phyloP scores from a whole-genome alignment of 1,140 invertebrate genomes.

The Drosophila hydei region DNA sequence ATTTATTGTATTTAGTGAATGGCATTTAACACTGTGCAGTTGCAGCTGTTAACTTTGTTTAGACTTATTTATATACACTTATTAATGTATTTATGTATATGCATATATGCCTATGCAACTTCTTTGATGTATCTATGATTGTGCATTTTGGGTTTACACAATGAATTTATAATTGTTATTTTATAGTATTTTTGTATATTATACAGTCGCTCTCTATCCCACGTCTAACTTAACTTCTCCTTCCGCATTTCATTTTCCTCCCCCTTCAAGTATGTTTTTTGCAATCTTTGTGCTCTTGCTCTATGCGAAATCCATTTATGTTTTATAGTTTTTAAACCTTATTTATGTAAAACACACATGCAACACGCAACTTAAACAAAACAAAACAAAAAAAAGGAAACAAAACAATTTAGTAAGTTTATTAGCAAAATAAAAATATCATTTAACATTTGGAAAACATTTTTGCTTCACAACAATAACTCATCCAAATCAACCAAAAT shows the following conservation, averaged over 20 bases:
- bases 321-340: slow-evolving; percentile 79
- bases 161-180: slow-evolving; percentile 52
- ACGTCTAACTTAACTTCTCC: slow-evolving; percentile 25
- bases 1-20: slow-evolving; percentile 75
- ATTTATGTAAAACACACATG: slow-evolving; percentile 64
- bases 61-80: slow-evolving; percentile 65
- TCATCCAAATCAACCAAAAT: slow-evolving; percentile 16
- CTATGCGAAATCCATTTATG: slow-evolving; percentile 68
- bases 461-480: slow-evolving; percentile 31
- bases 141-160: slow-evolving; percentile 50
- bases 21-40: slow-evolving; percentile 74
- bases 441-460: slow-evolving; percentile 43
- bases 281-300: slow-evolving; percentile 56
- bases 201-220: slow-evolving; percentile 36
- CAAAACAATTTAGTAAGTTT: slow-evolving; percentile 69
- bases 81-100: slow-evolving; percentile 48
- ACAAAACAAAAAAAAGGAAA: slow-evolving; percentile 4
- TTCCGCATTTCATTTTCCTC: slow-evolving; percentile 26
- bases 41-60: slow-evolving; percentile 70
- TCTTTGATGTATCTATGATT: slow-evolving; percentile 46
- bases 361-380: slow-evolving; percentile 44
- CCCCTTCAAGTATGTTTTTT: slow-evolving; percentile 5
- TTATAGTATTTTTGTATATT: slow-evolving; percentile 52
- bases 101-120: slow-evolving; percentile 45
- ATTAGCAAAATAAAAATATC: slow-evolving; percentile 73